phyloP scores from a whole-genome alignment of 2,888 invertebrate genomes.

The Epistrophe grossulariae region DNA sequence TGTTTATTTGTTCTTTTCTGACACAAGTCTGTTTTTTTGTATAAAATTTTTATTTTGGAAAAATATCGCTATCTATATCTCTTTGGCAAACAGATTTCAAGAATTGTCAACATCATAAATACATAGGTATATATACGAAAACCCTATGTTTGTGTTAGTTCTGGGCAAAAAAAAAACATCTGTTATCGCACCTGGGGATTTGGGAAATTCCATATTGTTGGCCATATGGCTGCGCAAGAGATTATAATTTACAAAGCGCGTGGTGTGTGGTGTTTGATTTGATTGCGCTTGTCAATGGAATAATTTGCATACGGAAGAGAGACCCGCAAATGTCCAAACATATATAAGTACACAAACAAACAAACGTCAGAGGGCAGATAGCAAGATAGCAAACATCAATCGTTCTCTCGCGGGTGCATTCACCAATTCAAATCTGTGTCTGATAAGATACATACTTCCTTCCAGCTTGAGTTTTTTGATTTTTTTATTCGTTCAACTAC shows the following conservation, averaged over 20 bases:
- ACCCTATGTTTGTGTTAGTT: slow-evolving; percentile 23
- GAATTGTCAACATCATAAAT: slow-evolving; percentile 34
- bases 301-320: slow-evolving; percentile 65
- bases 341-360: too few species aligned
- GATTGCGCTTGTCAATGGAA: slow-evolving; percentile 29
- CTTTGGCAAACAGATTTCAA: slow-evolving; percentile 49
- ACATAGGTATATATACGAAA: too few species aligned
- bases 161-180: slow-evolving; percentile 37
- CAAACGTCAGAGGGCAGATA: slow-evolving; percentile 30
- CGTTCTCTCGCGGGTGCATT: slow-evolving; percentile 13
- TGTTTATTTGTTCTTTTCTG: slow-evolving; percentile 51
- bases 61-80: slow-evolving; percentile 54
- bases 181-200: slow-evolving; percentile 74
- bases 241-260: slow-evolving; percentile 4
- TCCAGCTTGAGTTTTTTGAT: slow-evolving; percentile 51
- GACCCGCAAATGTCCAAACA: slow-evolving; percentile 40
- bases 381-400: slow-evolving; percentile 29
- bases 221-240: slow-evolving; percentile 53
- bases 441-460: slow-evolving; percentile 62
- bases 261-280: slow-evolving; percentile 26
- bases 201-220: slow-evolving; percentile 20
- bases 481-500: slow-evolving; percentile 28
- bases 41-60: background rate
- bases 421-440: background rate
- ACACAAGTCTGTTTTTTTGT: slow-evolving; percentile 6